phyloP scores from a whole-genome alignment of 2,888 invertebrate species.

The Parnassius glacialis region DNA sequence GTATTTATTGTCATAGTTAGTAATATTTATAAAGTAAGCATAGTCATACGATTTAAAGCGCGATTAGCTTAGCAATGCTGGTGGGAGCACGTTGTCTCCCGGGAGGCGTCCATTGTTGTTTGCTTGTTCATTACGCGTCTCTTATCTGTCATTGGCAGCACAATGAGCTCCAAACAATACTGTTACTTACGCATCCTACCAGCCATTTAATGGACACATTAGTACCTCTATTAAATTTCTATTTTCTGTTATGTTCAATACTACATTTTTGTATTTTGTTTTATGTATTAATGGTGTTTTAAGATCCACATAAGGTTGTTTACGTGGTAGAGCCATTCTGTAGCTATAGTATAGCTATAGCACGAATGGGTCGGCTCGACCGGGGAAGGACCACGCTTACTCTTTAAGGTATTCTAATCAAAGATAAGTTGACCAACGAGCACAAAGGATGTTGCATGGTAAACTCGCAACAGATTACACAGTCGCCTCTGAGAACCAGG shows the following conservation, averaged over 20 bases:
- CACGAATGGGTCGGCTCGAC: too few relatives aligned
- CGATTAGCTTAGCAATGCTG: conserved; percentile 37
- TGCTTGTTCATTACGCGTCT: conserved; percentile 60
- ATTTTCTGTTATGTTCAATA: conserved; percentile 18
- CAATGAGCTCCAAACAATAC: conserved; percentile 62
- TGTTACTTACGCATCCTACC: conserved; percentile 53
- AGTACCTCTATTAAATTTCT: conserved; percentile 36
- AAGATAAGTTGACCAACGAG: too few relatives aligned
- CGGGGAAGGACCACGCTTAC: too few relatives aligned
- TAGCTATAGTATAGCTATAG: too few relatives aligned
- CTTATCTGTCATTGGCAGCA: conserved; percentile 76
- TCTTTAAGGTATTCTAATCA: too few relatives aligned
- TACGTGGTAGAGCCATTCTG: too few relatives aligned
- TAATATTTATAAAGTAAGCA: not conserved
- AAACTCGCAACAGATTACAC: too few relatives aligned
- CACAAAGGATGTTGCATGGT: too few relatives aligned
- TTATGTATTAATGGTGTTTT: not conserved
- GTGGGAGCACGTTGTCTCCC: conserved; percentile 40
- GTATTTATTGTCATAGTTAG: not conserved
- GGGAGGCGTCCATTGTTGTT: conserved; percentile 57
- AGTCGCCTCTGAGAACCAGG: too few relatives aligned
- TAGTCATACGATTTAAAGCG: conserved; percentile 29
- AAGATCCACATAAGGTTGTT: too few relatives aligned
- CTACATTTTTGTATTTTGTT: too few relatives aligned
- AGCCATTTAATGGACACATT: conserved; percentile 41